Conservation (phyloP, 2,888 invertebrate genomes). For the Phalera bucephala region DNA sequence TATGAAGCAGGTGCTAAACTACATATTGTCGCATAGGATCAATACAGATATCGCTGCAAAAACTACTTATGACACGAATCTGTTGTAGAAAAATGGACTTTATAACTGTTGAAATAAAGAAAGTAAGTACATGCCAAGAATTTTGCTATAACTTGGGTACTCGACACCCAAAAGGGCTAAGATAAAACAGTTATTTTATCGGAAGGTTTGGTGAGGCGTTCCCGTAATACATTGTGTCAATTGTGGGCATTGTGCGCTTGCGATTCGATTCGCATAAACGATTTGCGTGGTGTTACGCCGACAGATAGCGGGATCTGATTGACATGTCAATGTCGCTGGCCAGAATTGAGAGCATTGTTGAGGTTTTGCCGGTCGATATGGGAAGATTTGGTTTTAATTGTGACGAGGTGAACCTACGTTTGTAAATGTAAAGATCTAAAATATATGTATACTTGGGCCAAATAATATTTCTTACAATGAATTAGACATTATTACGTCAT, state of each 20-base stretch:
- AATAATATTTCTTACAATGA: no score
- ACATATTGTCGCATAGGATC: constrained; percentile 35
- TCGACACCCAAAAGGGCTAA: constrained; percentile 25
- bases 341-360: constrained; percentile 19
- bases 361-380: constrained; percentile 11
- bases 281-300: constrained; percentile 25
- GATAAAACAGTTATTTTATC: constrained; percentile 41
- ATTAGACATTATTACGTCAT: no score
- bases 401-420: no score
- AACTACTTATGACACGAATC: background rate
- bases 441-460: no score
- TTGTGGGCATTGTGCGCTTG: constrained; percentile 47
- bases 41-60: constrained; percentile 8
- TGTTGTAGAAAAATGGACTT: background rate
- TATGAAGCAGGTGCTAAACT: constrained; percentile 36
- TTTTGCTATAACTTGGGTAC: no score
- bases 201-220: constrained; percentile 40
- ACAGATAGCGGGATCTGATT: constrained; percentile 29
- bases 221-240: constrained; percentile 57
- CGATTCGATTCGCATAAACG: constrained; percentile 52
- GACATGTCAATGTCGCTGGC: constrained; percentile 34
- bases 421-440: no score
- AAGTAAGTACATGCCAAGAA: no score
- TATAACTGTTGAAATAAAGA: background rate
- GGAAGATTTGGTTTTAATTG: background rate